A percentile compares a stretch with the other conserved stretches of the same genome.
These are phyloP conservation scores for Rhinella marina DNA, from an alignment of 2,797 vertebrate species.

Conservation along the genomic window DNA sequence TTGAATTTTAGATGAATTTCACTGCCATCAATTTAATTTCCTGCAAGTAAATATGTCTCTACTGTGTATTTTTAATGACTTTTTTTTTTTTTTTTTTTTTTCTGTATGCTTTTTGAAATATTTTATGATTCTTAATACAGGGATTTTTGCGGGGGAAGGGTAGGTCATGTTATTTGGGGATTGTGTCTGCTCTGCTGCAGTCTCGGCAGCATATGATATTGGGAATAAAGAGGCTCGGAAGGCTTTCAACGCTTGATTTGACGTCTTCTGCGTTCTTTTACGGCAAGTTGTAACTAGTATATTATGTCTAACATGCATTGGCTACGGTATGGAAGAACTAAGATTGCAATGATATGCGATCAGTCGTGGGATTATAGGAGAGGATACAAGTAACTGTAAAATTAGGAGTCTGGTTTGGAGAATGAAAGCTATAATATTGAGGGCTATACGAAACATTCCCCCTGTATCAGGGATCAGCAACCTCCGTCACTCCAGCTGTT, in stretches of 20 bases:
- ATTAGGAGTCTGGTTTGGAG: background rate
- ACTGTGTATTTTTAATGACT: conserved; percentile 23
- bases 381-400: background rate
- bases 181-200: background rate
- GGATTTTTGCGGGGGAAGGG: background rate
- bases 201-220: background rate
- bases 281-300: background rate
- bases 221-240: background rate
- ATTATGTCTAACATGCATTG: background rate
- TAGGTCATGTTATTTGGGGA: background rate
- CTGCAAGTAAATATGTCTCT: background rate
- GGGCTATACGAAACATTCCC: background rate
- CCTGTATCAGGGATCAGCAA: no score
- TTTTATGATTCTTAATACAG: background rate
- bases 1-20: background rate
- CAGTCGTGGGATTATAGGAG: background rate
- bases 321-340: background rate
- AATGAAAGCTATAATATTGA: background rate
- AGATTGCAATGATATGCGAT: background rate
- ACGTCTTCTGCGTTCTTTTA: background rate
- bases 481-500: no score
- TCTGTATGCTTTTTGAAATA: background rate
- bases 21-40: background rate
- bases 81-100: background rate
- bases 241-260: background rate